phyloP scores from a whole-genome alignment of 2,797 vertebrate genomes.

The Hemitrygon akajei region DNA sequence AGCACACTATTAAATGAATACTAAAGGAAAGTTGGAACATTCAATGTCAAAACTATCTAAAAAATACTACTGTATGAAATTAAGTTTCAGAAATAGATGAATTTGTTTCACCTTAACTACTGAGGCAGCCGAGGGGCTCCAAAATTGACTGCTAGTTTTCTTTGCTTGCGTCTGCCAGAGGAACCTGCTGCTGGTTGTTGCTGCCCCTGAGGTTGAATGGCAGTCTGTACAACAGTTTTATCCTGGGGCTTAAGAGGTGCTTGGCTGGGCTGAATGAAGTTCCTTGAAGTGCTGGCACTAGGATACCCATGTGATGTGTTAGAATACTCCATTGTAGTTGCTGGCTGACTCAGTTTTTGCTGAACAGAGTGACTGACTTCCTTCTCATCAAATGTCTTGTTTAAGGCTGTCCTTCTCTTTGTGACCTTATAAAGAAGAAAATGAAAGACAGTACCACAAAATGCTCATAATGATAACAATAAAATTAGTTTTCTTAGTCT shows the following conservation, averaged over 20 bases:
- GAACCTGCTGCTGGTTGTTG: constrained; percentile 62
- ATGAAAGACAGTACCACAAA: neutral
- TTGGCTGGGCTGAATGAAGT: constrained; percentile 52
- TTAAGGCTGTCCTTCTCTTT: constrained; percentile 83
- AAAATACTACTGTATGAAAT: neutral
- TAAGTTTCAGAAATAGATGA: neutral
- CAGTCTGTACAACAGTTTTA: constrained; percentile 45
- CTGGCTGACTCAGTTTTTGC: constrained; percentile 58
- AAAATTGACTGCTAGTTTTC: constrained; percentile 94
- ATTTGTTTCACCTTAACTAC: constrained; percentile 43
- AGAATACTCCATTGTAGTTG: constrained; percentile 48
- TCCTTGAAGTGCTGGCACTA: constrained; percentile 47
- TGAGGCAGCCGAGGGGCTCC: constrained; percentile 72
- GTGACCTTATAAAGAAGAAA: constrained; percentile 71
- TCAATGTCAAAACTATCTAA: neutral
- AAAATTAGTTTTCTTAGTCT: too few relatives aligned
- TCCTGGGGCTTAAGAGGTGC: constrained; percentile 50
- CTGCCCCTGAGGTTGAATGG: constrained; percentile 53
- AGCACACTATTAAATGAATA: neutral
- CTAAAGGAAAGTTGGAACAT: neutral
- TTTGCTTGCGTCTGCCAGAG: constrained; percentile 77
- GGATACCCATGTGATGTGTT: constrained; percentile 47
- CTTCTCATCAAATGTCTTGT: constrained; percentile 71
- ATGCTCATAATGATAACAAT: constrained; percentile 44
- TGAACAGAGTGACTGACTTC: constrained; percentile 62